Conservation (phyloP, 2,113 vertebrate species). For the Misgurnus mizolepis region DNA sequence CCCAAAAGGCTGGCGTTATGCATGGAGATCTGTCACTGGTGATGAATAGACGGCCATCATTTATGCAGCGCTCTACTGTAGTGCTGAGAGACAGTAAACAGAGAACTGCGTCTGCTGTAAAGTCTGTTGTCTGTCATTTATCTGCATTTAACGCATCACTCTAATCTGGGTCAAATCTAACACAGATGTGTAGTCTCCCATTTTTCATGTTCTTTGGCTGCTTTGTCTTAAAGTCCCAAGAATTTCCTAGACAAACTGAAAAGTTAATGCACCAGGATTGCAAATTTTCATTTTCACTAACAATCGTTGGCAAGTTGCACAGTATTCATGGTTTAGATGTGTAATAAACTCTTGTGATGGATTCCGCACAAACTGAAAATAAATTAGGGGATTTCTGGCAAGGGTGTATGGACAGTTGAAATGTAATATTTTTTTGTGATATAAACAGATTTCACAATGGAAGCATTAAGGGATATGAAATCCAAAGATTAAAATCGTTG, state of each 20-base stretch:
- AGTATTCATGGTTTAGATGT: conserved; percentile 15
- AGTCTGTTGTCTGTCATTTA: conserved; percentile 51
- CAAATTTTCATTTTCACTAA: conserved; percentile 30
- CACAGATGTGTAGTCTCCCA: conserved; percentile 43
- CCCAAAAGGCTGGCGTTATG: conserved; percentile 56
- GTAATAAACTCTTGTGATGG: conserved; percentile 31
- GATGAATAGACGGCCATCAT: conserved; percentile 52
- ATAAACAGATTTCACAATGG: neutral
- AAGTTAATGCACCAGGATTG: conserved; percentile 1
- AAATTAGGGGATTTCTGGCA: conserved; percentile 1
- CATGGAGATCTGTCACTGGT: conserved; percentile 43
- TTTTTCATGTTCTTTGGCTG: conserved; percentile 32
- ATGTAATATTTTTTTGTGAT: neutral
- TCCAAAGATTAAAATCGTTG: neutral
- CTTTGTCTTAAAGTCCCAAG: conserved; percentile 18
- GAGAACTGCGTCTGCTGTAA: conserved; percentile 44
- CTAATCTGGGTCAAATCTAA: conserved; percentile 44
- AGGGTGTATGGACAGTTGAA: conserved; percentile 1
- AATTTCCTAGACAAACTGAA: neutral
- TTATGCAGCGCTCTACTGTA: conserved; percentile 54
- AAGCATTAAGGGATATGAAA: neutral
- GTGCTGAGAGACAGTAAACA: conserved; percentile 61
- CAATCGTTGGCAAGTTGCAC: neutral
- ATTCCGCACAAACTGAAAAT: conserved; percentile 10
- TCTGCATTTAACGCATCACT: conserved; percentile 39